These are phyloP conservation scores for Melieria omissa DNA, from an alignment of 2,888 invertebrate species.

Conservation along the genomic window DNA sequence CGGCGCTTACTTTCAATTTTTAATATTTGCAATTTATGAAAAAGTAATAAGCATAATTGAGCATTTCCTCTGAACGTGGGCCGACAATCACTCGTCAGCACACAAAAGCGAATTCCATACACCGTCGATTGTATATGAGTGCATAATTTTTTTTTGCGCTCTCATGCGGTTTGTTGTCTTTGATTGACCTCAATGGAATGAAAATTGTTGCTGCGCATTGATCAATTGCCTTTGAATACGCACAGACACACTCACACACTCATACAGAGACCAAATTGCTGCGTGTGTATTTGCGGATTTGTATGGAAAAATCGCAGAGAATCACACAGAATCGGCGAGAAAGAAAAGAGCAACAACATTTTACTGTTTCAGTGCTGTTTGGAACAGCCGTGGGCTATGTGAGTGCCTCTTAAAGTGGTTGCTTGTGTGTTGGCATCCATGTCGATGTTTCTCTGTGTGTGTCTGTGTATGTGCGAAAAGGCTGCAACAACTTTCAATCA, in stretches of 20 bases:
- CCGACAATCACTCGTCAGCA: no score
- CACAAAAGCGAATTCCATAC: no score
- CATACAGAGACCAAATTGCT: neutral
- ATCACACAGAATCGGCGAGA: neutral
- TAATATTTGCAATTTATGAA: no score
- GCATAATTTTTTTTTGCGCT: neutral
- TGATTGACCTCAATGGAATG: constrained; percentile 20
- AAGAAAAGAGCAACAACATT: neutral
- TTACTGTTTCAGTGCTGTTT: neutral
- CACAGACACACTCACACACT: neutral
- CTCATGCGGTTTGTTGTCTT: constrained; percentile 1
- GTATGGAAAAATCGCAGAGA: neutral
- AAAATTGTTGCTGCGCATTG: no score
- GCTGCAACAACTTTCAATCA: constrained; percentile 54
- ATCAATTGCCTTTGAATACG: neutral
- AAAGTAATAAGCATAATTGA: no score
- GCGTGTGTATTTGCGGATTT: neutral
- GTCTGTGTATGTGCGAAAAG: neutral
- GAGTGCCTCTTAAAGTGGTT: neutral
- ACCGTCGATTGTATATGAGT: no score
- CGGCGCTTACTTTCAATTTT: no score
- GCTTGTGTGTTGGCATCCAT: neutral
- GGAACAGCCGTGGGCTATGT: neutral
- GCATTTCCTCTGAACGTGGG: no score
- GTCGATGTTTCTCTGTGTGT: neutral